Evolutionary conservation across 2,888 invertebrate genomes (phyloP), one percentile per base, ranked within the genome.

Genomic region (Blastobasis lacticolella): DNA sequence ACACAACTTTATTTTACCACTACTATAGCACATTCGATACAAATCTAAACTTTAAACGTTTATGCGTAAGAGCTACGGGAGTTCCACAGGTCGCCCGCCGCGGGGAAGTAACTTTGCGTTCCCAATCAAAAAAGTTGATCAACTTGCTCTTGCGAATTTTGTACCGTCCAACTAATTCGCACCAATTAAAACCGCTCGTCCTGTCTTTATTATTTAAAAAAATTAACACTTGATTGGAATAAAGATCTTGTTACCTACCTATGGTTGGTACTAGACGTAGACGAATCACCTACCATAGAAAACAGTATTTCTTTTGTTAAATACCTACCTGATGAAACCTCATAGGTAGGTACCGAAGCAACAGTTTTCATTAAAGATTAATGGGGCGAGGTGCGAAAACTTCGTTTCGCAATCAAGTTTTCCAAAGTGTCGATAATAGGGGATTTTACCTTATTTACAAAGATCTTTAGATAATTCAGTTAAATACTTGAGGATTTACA

Each of bases 11-110:
- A 60, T 65, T 61, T 59, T 66, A 61, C 63, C 57, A 51, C 59
- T 60, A 50, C 59, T 55, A 56, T 64, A 57, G 51, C 51, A 49
- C 37, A 48, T 49, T 57, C 51, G 55, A 59, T 54, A 57, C 58
- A 57, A 69, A 60, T 66, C 62, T 66, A 49, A 56, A 60, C 67
- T 62, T 61, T 67, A 64, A 57, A 41, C n/a, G 36, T 41, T 46
- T 40, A 8, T 10, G 9, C 43, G 23, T 51, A 45, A 48, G 51
- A 9, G 49, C 10, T 46, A 6, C n/a, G n/a, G 4, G 37, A 8
- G 7, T 23, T 23, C 23, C 23, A 37, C 5, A 10, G 43, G 36
- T 6, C 8, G 6, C n/a, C 10, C 10, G n/a, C 6, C 10, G 38
- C 10, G 6, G 8, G 40, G 8, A 37, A 38, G 45, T 48, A 10